Evolutionary conservation across 2,888 invertebrate species (phyloP), one percentile per base, ranked within the genome.

Genomic region (Therioaphis trifolii): DNA sequence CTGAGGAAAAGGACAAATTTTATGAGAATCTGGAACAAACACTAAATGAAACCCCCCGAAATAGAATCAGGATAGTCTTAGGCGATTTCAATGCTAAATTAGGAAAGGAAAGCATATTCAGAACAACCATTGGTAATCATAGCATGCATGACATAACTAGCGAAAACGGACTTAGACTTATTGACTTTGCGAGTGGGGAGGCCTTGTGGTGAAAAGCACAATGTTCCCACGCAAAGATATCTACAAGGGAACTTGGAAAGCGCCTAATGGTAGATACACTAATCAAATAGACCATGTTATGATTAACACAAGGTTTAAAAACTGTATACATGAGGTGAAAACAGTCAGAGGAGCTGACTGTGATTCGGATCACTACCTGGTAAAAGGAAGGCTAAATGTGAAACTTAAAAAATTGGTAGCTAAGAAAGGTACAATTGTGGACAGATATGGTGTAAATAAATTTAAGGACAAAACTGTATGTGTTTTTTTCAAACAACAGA

Each of bases 241-340:
- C 61, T 61, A 61, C 27, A 61, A 61, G 61, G 61, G 61, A 24
- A 27, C 11, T 43, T 4, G 43, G n/a, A n/a, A n/a, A n/a, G n/a
- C n/a, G n/a, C n/a, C n/a, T n/a, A n/a, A n/a, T n/a, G n/a, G n/a
- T n/a, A n/a, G n/a, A n/a, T n/a, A n/a, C n/a, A n/a, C n/a, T n/a
- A n/a, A n/a, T n/a, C n/a, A n/a, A 43, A 7, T 43, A 43, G 43
- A 43, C 11, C 43, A 43, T 35, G 21, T 40, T 4, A 12, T 71
- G 49, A 52, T 74, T 35, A 55, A 74, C 14, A 55, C 55, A 12
- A 74, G 55, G 14, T 74, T 74, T 2, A 74, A 74, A 55, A 71
- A 46, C 15, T 49, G 27, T 46, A 7, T 71, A 72, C 52, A 72
- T 11, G 52, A 52, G 0, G n/a, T 72, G 0, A 52, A 71, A 71